A percentile compares a stretch with the other conserved stretches of the same genome.
phyloP scores from a whole-genome alignment of 2,113 vertebrate genomes.

The Chaetura pelagica region DNA sequence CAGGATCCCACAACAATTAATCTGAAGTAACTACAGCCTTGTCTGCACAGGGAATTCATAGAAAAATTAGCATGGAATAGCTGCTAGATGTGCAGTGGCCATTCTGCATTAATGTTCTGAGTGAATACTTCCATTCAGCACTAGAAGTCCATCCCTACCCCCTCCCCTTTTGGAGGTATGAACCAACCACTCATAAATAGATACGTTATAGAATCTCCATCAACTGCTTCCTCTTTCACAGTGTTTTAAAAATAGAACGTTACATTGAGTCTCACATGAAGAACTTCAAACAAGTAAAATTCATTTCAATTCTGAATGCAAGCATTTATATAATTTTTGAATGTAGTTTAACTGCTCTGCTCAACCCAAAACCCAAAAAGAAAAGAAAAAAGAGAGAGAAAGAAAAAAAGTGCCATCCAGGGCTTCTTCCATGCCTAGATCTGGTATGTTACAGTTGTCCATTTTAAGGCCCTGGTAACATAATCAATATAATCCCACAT shows the following conservation, averaged over 20 bases:
- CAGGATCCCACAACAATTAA: constrained; percentile 16
- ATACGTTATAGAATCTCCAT: not conserved
- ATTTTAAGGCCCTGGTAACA: not conserved
- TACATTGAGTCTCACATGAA: not conserved
- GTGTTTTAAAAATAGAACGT: not conserved
- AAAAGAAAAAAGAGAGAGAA: not conserved
- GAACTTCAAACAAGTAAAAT: not conserved
- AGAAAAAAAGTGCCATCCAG: not conserved
- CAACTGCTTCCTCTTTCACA: not conserved
- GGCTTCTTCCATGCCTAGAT: not conserved
- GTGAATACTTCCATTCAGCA: constrained; percentile 56
- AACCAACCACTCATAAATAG: not conserved
- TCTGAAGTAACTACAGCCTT: constrained; percentile 17
- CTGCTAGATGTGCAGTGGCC: constrained; percentile 4
- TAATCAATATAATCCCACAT: not conserved
- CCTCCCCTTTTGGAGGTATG: not conserved
- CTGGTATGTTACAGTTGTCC: not conserved
- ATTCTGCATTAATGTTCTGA: constrained; percentile 20
- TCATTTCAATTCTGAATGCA: not conserved
- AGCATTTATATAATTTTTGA: not conserved
- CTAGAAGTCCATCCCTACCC: not conserved
- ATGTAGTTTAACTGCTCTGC: not conserved
- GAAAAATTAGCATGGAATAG: constrained; percentile 54
- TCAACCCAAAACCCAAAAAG: not conserved
- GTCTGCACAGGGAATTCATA: not conserved